phyloP scores from a whole-genome alignment of 2,113 vertebrate genomes.

The Malaclemys terrapin region DNA sequence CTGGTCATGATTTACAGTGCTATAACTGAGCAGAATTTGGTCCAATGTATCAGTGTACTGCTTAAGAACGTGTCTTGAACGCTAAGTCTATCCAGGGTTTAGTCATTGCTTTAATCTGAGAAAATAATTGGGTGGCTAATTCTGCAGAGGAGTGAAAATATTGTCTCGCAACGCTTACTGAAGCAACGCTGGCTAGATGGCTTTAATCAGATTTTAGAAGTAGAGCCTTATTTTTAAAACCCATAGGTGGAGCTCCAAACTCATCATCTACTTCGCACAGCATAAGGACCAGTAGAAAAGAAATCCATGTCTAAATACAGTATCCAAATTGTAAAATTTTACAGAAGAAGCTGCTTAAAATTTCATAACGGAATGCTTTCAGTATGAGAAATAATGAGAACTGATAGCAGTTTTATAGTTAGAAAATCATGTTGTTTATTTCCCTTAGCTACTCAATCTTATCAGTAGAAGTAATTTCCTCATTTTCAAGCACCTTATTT shows the following conservation, averaged over 20 bases:
- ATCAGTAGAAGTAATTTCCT: slow-evolving; percentile 32
- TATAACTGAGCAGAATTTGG: neutral
- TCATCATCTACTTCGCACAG: neutral
- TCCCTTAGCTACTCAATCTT: slow-evolving; percentile 13
- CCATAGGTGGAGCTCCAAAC: slow-evolving; percentile 71
- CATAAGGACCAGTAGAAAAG: neutral
- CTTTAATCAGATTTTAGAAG: neutral
- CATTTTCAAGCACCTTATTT: slow-evolving; percentile 16
- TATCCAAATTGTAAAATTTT: slow-evolving; percentile 54
- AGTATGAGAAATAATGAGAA: slow-evolving; percentile 55
- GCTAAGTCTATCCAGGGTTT: neutral
- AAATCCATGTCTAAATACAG: slow-evolving; percentile 34
- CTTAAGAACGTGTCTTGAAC: neutral
- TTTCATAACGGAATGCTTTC: slow-evolving; percentile 50
- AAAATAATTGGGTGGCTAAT: neutral
- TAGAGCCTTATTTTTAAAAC: neutral
- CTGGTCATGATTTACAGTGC: neutral
- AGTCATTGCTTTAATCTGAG: neutral
- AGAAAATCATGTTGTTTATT: slow-evolving; percentile 47
- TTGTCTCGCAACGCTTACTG: neutral
- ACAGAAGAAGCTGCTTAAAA: slow-evolving; percentile 41
- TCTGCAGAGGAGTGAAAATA: neutral
- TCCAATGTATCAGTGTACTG: neutral
- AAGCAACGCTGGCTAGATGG: neutral
- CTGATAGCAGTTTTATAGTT: slow-evolving; percentile 39